A percentile compares a stretch with the other conserved stretches of the same genome.
Evolutionary conservation across 2,888 invertebrate species (phyloP).

Genomic region (Cybosia mesomella): DNA sequence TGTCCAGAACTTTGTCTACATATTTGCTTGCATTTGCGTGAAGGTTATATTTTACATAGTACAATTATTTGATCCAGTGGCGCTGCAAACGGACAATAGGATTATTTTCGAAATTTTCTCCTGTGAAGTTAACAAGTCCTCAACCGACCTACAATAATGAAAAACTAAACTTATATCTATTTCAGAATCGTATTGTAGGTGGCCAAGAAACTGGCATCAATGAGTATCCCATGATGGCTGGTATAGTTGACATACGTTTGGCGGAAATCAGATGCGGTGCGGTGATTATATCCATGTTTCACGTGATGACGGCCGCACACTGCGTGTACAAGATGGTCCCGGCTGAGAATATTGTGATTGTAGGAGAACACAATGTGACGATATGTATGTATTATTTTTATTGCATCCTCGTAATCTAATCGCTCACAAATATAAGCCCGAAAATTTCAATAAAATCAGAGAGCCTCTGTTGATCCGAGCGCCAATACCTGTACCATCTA

Average conservation of each 20-base stretch:
- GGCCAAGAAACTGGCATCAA: constrained; percentile 70
- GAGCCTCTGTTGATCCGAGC: too few species aligned
- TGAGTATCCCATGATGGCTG: constrained; percentile 76
- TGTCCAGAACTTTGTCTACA: too few species aligned
- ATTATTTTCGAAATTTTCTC: too few species aligned
- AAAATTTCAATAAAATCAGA: too few species aligned
- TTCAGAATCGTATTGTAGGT: constrained; percentile 78
- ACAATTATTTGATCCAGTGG: too few species aligned
- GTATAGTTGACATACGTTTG: constrained; percentile 62
- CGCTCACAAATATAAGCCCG: too few species aligned
- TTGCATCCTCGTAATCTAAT: background rate
- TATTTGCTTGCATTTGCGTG: too few species aligned
- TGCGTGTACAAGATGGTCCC: constrained; percentile 76
- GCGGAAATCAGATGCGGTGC: constrained; percentile 82
- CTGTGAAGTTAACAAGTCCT: too few species aligned
- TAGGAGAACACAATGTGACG: constrained; percentile 83
- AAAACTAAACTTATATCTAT: constrained; percentile 2
- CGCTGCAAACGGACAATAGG: too few species aligned
- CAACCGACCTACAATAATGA: too few species aligned
- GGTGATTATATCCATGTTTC: constrained; percentile 77
- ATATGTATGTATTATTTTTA: constrained; percentile 57
- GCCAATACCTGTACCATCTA: too few species aligned
- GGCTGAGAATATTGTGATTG: constrained; percentile 66
- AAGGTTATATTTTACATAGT: too few species aligned
- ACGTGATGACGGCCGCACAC: constrained; percentile 87